Percentiles rank a stretch among this genome's conserved stretches.
These are phyloP conservation scores for Madoqua kirkii DNA, from an alignment of 2,113 vertebrate species.

Conservation along the genomic window DNA sequence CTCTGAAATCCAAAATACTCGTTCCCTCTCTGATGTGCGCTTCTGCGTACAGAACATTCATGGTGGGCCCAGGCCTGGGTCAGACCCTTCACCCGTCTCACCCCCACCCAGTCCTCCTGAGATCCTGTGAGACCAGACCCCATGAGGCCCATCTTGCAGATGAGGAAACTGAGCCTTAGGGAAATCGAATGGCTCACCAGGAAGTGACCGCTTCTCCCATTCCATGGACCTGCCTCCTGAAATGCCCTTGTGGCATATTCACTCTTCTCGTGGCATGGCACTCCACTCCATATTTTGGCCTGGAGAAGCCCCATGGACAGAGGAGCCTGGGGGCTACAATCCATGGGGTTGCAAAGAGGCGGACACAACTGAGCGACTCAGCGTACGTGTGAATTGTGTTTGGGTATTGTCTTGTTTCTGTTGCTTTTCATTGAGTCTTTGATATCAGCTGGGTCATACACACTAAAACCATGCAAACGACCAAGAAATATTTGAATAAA, in stretches of 20 bases:
- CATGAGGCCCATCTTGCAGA: background rate
- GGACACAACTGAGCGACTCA: background rate
- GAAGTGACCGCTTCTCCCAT: background rate
- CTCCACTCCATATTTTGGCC: background rate
- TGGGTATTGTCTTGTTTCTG: conserved; percentile 1
- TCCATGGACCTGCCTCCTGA: background rate
- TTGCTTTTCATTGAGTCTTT: conserved; percentile 11
- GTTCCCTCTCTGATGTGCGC: fast-evolving
- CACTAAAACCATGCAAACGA: background rate
- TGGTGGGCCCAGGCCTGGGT: background rate
- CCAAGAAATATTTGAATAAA: background rate
- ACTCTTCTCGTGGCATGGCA: background rate
- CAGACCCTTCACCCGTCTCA: background rate
- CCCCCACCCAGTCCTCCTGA: background rate
- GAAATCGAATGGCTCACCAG: background rate
- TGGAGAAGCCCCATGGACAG: background rate
- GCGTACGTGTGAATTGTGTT: background rate
- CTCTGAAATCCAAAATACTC: background rate
- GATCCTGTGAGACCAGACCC: background rate
- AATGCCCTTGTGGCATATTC: background rate
- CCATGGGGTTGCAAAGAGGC: background rate
- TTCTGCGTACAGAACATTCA: background rate
- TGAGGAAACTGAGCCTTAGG: background rate
- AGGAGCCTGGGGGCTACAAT: background rate
- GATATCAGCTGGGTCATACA: background rate